These are phyloP conservation scores for Littorina saxatilis DNA, from an alignment of 1,140 invertebrate genomes.

Conservation along the genomic window DNA sequence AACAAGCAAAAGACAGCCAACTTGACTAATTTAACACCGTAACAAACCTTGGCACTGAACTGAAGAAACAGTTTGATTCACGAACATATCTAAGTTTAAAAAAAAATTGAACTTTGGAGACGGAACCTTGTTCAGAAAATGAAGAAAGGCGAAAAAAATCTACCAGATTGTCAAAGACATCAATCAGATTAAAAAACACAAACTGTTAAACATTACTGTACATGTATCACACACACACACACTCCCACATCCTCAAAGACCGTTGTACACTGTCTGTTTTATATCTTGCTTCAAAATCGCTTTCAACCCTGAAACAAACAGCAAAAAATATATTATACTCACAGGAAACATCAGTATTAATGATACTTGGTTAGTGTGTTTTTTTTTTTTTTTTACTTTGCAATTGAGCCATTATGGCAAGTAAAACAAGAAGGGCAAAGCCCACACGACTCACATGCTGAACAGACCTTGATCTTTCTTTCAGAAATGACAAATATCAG, in stretches of 20 bases:
- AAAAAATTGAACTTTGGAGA: background rate
- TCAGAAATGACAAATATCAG: too few relatives aligned
- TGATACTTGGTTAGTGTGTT: too few relatives aligned
- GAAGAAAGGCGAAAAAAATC: background rate
- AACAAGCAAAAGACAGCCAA: too few relatives aligned
- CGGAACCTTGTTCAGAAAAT: background rate
- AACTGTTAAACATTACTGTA: background rate
- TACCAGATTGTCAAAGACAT: slow-evolving; percentile 14
- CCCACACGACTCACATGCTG: too few relatives aligned
- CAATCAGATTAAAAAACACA: background rate
- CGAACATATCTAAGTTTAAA: slow-evolving; percentile 30
- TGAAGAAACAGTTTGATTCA: background rate
- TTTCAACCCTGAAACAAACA: slow-evolving; percentile 81
- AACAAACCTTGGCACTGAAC: too few relatives aligned
- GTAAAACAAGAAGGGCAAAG: too few relatives aligned
- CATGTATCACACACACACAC: too few relatives aligned
- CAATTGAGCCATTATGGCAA: too few relatives aligned
- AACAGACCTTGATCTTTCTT: too few relatives aligned
- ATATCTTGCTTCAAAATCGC: slow-evolving; percentile 83
- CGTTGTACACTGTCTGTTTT: slow-evolving; percentile 86
- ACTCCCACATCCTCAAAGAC: slow-evolving; percentile 78
- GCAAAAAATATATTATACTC: background rate
- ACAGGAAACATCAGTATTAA: too few relatives aligned
- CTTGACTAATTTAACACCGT: too few relatives aligned
- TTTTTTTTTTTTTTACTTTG: too few relatives aligned